Evolutionary conservation across 1,140 invertebrate species (phyloP).

Genomic region (Bombus picipes): DNA sequence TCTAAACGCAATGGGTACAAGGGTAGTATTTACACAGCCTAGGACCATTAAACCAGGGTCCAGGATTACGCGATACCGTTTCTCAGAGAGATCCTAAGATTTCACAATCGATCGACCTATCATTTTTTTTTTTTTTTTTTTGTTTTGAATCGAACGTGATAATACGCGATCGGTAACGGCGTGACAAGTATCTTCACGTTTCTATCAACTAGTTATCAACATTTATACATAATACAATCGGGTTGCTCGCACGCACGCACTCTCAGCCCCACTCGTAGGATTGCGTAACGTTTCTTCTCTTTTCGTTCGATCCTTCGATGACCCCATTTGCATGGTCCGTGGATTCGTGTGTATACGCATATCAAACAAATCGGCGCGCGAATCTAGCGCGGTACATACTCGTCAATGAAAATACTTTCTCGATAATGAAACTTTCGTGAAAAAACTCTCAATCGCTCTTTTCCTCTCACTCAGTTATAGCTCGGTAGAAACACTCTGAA

Average conservation of each 20-base stretch:
- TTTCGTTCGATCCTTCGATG: conserved; percentile 5
- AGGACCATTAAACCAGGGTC: conserved; percentile 34
- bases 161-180: conserved; percentile 62
- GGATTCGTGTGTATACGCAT: not conserved
- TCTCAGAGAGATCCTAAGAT: not conserved
- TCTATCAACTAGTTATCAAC: conserved; percentile 80
- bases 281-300: conserved; percentile 56
- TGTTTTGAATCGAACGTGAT: conserved; percentile 25
- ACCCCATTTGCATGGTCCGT: not conserved
- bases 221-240: conserved; percentile 82
- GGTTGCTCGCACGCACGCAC: conserved; percentile 57
- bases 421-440: not conserved
- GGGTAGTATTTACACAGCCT: conserved; percentile 70
- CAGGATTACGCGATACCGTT: conserved; percentile 53
- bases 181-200: conserved; percentile 79
- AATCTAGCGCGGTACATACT: not conserved
- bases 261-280: conserved; percentile 55
- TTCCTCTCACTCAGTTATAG: not conserved
- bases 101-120: conserved; percentile 2
- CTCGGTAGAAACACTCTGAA: not conserved
- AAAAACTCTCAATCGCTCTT: conserved; percentile 2
- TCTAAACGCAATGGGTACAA: conserved; percentile 58
- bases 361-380: not conserved
- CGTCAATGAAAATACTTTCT: conserved; percentile 25
- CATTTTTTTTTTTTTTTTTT: not conserved